Conservation (phyloP, 2,888 invertebrate genomes). For the Hyles lineata region DNA sequence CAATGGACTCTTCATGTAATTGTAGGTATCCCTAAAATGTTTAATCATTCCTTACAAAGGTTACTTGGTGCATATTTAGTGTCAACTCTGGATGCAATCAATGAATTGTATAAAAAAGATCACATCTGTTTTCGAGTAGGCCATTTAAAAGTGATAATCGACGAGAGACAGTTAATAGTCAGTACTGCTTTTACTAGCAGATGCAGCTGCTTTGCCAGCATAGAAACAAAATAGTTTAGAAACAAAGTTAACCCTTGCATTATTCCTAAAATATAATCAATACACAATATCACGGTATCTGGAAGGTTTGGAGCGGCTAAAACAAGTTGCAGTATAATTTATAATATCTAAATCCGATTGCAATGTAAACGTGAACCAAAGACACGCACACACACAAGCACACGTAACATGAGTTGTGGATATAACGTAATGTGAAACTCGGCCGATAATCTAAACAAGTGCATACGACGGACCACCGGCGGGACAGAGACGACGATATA, state of each 20-base stretch:
- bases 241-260: no score
- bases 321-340: background rate
- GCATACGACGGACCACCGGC: conserved; percentile 16
- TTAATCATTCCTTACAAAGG: background rate
- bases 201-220: no score
- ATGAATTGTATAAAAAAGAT: no score
- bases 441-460: conserved; percentile 28
- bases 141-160: no score
- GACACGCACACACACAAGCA: conserved; percentile 19
- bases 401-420: conserved; percentile 25
- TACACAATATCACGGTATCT: background rate
- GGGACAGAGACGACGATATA: conserved; percentile 3
- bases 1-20: background rate
- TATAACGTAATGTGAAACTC: conserved; percentile 27
- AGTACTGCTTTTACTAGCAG: no score
- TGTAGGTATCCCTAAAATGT: background rate
- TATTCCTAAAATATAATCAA: no score
- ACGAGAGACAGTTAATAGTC: no score
- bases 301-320: background rate
- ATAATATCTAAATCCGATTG: conserved; percentile 2
- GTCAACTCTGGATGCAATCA: no score
- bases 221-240: no score
- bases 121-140: no score
- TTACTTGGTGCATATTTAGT: no score
- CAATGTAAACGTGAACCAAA: conserved; percentile 4